phyloP scores from a whole-genome alignment of 2,113 vertebrate genomes.

The Aegithalos caudatus region DNA sequence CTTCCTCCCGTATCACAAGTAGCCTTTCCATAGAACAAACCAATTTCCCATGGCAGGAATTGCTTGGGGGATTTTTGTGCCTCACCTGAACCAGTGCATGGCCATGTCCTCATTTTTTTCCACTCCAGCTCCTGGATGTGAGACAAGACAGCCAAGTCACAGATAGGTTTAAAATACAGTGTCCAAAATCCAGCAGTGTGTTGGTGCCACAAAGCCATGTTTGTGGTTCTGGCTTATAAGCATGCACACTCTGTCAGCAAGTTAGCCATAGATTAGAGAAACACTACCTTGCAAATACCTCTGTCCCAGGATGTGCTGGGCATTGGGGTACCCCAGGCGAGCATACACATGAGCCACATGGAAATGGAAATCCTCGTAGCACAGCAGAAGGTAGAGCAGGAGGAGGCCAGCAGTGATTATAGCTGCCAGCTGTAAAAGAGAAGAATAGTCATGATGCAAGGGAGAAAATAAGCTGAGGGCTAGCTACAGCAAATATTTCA shows the following conservation, averaged over 20 bases:
- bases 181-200: background rate
- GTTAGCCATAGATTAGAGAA: background rate
- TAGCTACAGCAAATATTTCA: background rate
- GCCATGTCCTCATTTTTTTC: constrained; percentile 56
- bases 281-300: constrained; percentile 70
- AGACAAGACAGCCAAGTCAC: background rate
- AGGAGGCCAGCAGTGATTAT: background rate
- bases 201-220: rapidly evolving
- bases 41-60: background rate
- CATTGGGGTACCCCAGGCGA: constrained; percentile 37
- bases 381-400: constrained; percentile 59
- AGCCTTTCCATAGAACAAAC: background rate
- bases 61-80: background rate
- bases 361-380: constrained; percentile 64
- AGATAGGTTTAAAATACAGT: background rate
- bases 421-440: constrained; percentile 50
- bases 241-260: rapidly evolving
- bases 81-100: constrained; percentile 73
- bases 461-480: background rate
- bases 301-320: constrained; percentile 68
- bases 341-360: constrained; percentile 52
- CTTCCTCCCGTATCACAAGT: background rate
- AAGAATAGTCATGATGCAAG: background rate
- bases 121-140: constrained; percentile 57
- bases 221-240: background rate